These are phyloP conservation scores for Atta cephalotes DNA, from an alignment of 1,140 invertebrate genomes.

Conservation along the genomic window DNA sequence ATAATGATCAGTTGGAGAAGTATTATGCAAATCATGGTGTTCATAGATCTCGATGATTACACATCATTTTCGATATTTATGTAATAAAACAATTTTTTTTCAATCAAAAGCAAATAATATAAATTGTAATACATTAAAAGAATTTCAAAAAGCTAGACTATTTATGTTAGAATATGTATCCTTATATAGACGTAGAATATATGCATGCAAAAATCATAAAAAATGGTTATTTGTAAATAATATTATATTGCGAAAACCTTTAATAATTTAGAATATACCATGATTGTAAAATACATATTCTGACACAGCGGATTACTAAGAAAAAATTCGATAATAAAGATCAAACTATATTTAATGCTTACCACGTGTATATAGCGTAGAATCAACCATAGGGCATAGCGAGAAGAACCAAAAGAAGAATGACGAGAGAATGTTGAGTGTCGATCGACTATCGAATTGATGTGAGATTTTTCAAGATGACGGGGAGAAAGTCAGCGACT, in stretches of 20 bases:
- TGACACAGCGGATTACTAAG: neutral
- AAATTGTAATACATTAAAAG: constrained; percentile 1
- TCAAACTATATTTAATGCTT: neutral
- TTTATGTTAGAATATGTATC: constrained; percentile 8
- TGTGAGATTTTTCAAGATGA: constrained; percentile 56
- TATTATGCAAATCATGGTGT: constrained; percentile 25
- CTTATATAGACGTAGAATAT: neutral
- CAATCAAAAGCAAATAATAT: neutral
- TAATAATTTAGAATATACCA: neutral
- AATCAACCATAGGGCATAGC: neutral
- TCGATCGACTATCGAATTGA: no score
- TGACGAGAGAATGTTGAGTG: no score
- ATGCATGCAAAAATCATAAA: neutral
- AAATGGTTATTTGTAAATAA: neutral
- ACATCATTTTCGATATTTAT: neutral
- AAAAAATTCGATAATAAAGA: neutral
- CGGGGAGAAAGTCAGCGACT: neutral
- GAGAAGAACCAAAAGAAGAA: neutral
- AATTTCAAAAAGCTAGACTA: neutral
- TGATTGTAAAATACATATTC: neutral
- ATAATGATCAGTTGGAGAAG: constrained; percentile 18
- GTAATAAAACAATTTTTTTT: neutral
- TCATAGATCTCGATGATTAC: constrained; percentile 29
- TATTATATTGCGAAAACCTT: neutral
- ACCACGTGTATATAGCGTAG: constrained; percentile 65